phyloP scores from a whole-genome alignment of 2,113 vertebrate genomes.

The Ceuthmochares aereus region DNA sequence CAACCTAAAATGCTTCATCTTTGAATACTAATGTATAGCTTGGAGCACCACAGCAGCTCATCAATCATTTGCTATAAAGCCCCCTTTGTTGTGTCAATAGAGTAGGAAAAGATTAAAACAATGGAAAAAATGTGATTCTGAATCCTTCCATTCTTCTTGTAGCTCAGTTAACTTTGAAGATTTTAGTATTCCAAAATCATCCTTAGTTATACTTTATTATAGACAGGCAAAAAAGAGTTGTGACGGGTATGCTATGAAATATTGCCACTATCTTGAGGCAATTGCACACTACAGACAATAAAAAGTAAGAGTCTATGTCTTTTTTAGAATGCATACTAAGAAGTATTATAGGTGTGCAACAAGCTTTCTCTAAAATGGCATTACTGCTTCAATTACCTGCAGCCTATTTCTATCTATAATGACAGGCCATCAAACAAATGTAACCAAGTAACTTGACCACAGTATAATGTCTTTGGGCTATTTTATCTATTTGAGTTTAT shows the following conservation, averaged over 20 bases:
- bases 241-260: background rate
- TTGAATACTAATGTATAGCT: conserved; percentile 21
- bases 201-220: background rate
- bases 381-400: background rate
- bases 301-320: background rate
- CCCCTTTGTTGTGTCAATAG: background rate
- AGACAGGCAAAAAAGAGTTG: background rate
- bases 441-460: background rate
- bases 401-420: background rate
- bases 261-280: background rate
- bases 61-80: background rate
- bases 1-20: background rate
- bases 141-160: background rate
- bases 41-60: background rate
- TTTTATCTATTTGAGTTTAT: background rate
- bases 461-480: background rate
- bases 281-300: background rate
- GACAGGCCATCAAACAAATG: background rate
- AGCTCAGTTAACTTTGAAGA: background rate
- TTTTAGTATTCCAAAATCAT: background rate
- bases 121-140: background rate
- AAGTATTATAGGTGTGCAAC: background rate
- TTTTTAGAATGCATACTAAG: background rate
- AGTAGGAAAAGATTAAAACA: conserved; percentile 12
- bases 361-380: background rate